These are phyloP conservation scores for Avahi laniger DNA, from an alignment of 2,797 vertebrate genomes.

Conservation along the genomic window DNA sequence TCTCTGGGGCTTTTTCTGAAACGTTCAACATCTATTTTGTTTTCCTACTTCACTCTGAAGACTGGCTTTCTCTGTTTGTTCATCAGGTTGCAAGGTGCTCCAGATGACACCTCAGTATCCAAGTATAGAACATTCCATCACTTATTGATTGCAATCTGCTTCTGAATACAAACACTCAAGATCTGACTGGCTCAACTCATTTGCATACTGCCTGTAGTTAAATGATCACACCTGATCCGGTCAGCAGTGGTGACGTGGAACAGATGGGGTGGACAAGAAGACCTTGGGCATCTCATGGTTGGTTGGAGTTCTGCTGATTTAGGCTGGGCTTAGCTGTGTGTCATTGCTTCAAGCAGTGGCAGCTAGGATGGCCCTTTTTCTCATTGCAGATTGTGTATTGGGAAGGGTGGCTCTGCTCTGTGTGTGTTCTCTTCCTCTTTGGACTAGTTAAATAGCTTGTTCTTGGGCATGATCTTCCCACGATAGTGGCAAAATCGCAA, in stretches of 20 bases:
- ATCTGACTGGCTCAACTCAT: neutral
- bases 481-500: neutral
- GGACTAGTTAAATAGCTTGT: neutral
- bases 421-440: neutral
- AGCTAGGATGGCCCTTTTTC: neutral
- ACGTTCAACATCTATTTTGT: neutral
- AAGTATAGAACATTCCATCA: neutral
- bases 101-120: neutral
- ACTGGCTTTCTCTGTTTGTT: conserved; percentile 15
- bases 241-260: neutral
- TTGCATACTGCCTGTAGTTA: neutral
- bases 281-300: neutral
- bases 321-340: neutral
- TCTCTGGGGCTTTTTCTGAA: neutral
- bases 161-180: neutral
- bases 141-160: neutral
- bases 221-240: neutral
- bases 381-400: neutral
- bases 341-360: neutral
- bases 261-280: neutral
- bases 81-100: neutral
- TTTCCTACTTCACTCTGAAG: neutral
- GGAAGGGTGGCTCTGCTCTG: neutral
- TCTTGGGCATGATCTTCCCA: conserved; percentile 16
- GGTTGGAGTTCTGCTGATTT: neutral